Conservation (phyloP, 2,888 invertebrate genomes). For the Orgyia antiqua region DNA sequence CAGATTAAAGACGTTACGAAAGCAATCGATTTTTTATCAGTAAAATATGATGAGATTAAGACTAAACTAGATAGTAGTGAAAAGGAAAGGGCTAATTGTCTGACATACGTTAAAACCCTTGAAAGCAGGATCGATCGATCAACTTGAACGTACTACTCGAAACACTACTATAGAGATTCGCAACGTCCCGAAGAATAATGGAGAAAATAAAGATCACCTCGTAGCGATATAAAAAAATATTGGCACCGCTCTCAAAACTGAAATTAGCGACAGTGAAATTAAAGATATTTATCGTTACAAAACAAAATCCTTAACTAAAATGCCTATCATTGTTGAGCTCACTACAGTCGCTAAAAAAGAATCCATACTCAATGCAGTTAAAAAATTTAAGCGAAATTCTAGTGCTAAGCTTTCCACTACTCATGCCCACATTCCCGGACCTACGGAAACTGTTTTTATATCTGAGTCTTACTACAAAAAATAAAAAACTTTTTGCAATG, state of each 20-base stretch:
- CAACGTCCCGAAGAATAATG: not conserved
- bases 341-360: not conserved
- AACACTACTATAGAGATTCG: not conserved
- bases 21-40: too few relatives aligned
- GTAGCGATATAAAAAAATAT: not conserved
- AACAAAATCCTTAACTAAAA: not conserved
- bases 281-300: not conserved
- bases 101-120: not conserved
- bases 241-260: not conserved
- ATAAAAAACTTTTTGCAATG: not conserved
- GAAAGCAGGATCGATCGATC: not conserved
- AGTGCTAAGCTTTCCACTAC: not conserved
- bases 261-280: not conserved
- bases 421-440: not conserved
- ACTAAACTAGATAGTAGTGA: too few relatives aligned
- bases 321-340: not conserved
- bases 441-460: not conserved
- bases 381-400: not conserved
- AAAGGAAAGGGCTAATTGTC: too few relatives aligned
- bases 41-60: too few relatives aligned
- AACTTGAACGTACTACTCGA: not conserved
- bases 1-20: too few relatives aligned
- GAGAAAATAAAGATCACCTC: not conserved
- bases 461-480: not conserved
- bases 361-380: not conserved